Conservation (phyloP, 1,140 invertebrate species). For the Coelopa frigida region DNA sequence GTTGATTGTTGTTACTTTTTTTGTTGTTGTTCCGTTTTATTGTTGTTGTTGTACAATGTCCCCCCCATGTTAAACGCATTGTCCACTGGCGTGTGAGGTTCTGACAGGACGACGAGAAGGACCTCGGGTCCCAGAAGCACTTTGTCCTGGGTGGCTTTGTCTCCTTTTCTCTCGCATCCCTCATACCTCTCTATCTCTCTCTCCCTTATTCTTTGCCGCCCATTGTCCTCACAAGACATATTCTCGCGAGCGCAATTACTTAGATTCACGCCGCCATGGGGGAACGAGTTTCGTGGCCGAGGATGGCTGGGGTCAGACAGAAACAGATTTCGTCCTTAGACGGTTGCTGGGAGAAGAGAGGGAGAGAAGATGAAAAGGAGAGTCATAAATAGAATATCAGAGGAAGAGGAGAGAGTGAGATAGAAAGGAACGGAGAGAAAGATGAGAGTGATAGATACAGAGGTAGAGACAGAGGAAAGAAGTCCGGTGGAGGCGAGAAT, state of each 20-base stretch:
- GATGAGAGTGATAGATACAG: constrained; percentile 1
- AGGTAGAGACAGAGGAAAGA: background rate
- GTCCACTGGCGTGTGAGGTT: too few relatives aligned
- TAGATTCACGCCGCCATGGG: too few relatives aligned
- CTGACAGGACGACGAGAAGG: too few relatives aligned
- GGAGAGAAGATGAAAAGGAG: background rate
- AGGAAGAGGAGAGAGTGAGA: background rate
- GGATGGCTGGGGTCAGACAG: background rate
- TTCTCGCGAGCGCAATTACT: too few relatives aligned
- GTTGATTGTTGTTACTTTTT: too few relatives aligned
- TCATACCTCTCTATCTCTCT: background rate
- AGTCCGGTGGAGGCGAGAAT: too few relatives aligned
- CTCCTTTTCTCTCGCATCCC: background rate
- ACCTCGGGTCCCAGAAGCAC: too few relatives aligned
- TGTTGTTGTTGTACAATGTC: too few relatives aligned
- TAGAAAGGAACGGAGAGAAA: constrained; percentile 1
- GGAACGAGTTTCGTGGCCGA: background rate
- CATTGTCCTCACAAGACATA: background rate
- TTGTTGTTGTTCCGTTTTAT: too few relatives aligned
- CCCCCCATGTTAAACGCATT: too few relatives aligned
- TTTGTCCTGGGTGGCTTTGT: too few relatives aligned
- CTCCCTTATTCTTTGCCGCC: background rate
- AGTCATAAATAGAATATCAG: background rate
- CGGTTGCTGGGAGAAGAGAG: background rate
- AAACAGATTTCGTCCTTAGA: too few relatives aligned